These are phyloP conservation scores for Actias luna DNA, from an alignment of 2,888 invertebrate genomes.

Conservation along the genomic window DNA sequence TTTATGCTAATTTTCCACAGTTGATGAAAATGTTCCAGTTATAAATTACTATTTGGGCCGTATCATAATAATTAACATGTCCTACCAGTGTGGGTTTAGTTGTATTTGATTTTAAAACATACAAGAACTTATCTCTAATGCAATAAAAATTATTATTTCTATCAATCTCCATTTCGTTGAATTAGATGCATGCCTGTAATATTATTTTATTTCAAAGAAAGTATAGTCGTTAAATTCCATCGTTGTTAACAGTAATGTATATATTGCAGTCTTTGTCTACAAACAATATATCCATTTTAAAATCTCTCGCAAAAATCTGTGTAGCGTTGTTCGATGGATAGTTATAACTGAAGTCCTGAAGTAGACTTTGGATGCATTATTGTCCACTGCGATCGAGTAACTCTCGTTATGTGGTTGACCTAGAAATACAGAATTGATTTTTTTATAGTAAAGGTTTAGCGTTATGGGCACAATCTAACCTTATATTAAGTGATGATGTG, in stretches of 20 bases:
- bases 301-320: conserved; percentile 42
- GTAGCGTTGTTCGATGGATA: conserved; percentile 51
- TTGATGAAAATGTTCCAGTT: conserved; percentile 57
- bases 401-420: conserved; percentile 61
- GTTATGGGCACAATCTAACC: not conserved
- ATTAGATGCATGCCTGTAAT: conserved; percentile 50
- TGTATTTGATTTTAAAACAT: conserved; percentile 48
- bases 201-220: conserved; percentile 55
- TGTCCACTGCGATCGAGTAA: conserved; percentile 66
- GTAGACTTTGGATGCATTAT: conserved; percentile 53
- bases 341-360: conserved; percentile 64
- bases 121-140: conserved; percentile 56
- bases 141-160: conserved; percentile 66
- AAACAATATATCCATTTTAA: conserved; percentile 60
- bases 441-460: not conserved
- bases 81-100: conserved; percentile 49
- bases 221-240: conserved; percentile 62
- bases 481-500: no score
- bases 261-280: conserved; percentile 66
- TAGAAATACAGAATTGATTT: conserved; percentile 26
- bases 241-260: conserved; percentile 56
- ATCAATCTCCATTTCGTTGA: conserved; percentile 63
- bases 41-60: conserved; percentile 63
- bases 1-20: conserved; percentile 54
- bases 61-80: conserved; percentile 54